Conservation (phyloP, 35 echinoderm and acorn worm species). For the Hemicentrotus pulcherrimus region DNA sequence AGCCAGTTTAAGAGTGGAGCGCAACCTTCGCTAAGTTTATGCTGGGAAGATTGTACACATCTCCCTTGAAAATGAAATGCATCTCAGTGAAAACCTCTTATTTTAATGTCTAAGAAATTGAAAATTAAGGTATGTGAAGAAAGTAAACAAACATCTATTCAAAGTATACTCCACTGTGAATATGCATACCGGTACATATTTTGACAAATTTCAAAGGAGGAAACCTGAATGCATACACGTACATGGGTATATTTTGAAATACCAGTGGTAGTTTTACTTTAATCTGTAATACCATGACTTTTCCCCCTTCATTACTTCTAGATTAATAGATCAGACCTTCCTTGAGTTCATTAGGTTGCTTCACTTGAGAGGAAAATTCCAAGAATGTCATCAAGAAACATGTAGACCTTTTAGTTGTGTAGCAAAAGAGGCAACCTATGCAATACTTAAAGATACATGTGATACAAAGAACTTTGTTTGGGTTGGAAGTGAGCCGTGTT, state of each 20-base stretch:
- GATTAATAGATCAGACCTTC: not conserved
- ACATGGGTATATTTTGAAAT: not conserved
- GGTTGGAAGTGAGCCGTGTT: too few relatives aligned
- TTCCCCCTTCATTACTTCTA: not conserved
- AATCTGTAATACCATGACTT: not conserved
- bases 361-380: too few relatives aligned
- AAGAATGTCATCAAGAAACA: too few relatives aligned
- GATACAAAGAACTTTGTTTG: too few relatives aligned
- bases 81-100: not conserved
- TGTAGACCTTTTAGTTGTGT: too few relatives aligned
- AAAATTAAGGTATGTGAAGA: not conserved
- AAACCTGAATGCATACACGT: not conserved
- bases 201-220: too few relatives aligned
- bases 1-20: not conserved
- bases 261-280: not conserved
- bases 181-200: not conserved
- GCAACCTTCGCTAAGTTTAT: not conserved
- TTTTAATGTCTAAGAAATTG: not conserved
- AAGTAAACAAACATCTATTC: not conserved
- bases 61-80: not conserved
- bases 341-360: too few relatives aligned
- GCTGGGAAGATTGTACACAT: not conserved
- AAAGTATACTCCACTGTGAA: not conserved
- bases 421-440: too few relatives aligned
- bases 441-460: too few relatives aligned